A percentile compares a stretch with the other conserved stretches of the same genome.
phyloP scores from a whole-genome alignment of 2,113 vertebrate species.

The Eulemur rufifrons region DNA sequence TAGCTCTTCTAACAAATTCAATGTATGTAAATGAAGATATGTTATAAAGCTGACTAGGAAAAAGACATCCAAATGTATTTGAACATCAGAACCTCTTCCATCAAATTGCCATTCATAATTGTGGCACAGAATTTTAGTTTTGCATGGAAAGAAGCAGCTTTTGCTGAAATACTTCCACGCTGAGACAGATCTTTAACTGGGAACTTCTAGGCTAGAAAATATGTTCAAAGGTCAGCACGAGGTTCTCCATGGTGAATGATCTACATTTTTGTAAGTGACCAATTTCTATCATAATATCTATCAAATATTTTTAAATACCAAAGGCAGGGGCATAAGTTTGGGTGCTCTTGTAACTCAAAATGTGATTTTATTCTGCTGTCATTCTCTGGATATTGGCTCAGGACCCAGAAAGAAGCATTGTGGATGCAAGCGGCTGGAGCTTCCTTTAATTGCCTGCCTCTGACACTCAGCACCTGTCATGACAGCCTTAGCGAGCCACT shows the following conservation, averaged over 20 bases:
- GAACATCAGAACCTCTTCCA: neutral
- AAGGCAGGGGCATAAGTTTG: neutral
- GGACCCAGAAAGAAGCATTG: neutral
- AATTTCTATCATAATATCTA: neutral
- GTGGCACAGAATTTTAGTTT: neutral
- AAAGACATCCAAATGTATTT: conserved; percentile 35
- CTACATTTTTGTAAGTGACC: neutral
- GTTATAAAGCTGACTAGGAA: neutral
- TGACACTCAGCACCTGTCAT: neutral
- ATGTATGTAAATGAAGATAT: conserved; percentile 62
- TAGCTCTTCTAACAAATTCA: conserved; percentile 24
- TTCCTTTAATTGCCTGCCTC: neutral
- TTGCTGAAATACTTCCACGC: conserved; percentile 27
- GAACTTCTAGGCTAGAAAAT: neutral
- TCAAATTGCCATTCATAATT: conserved; percentile 15
- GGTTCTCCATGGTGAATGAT: neutral
- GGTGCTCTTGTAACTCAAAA: neutral
- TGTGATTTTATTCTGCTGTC: neutral
- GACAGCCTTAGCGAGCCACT: neutral
- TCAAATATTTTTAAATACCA: conserved; percentile 1
- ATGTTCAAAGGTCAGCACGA: neutral
- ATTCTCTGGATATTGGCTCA: neutral
- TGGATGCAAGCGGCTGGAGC: neutral
- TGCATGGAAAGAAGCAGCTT: neutral
- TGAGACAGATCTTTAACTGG: neutral